Base-by-base conservation (phyloP, 2,797 vertebrate species). In the Toxotes lorentzi region DNA sequence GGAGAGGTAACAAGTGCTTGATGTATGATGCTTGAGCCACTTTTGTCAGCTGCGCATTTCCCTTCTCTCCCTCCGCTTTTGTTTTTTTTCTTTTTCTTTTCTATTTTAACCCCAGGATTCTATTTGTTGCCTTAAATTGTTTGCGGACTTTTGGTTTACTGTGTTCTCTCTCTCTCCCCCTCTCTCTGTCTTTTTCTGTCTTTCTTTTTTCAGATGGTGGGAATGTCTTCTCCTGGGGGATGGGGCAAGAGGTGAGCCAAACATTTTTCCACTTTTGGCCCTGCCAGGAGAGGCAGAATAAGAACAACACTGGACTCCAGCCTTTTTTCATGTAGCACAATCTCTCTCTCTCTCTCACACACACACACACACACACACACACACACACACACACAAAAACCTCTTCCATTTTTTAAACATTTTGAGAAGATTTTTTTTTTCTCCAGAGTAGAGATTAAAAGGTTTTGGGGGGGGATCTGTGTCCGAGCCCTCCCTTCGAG, bases 1-100 rank as follows among this genome's bases (percentile, higher is more conserved):
- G 94, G 93, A 96, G 94, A 96, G 95, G 96, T 96, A 97, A 98
- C 95, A 97, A 97, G 96, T 96, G 95, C 95, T 97, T 98, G 97
- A 98, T 97, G 94, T 96, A 97, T 97, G 96, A 96, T 94, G 93
- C 94, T 96, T 95, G 92, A 95, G 95, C 93, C 93, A 95, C 93
- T 96, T 97, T 96, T 97, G 96, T 97, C 97, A 98, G 95, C 95
- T 93, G 91, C 89, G 73, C 93, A 91, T 93, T 93, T 94, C 92
- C 91, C 86, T 92, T 88, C 78, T 86, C 81, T 81, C 82, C 83
- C 62, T 77, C 71, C 14, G 19, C 81, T 87, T 87, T 85, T 67
- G 35, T 81, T 81, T 82, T 74, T 89, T 74, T 90, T 82, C 45
- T 71, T 73, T 74, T 68, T 71, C 71, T 81, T 78, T 89, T 81